Conservation (phyloP, 2,113 vertebrate genomes). For the Malurus melanocephalus region DNA sequence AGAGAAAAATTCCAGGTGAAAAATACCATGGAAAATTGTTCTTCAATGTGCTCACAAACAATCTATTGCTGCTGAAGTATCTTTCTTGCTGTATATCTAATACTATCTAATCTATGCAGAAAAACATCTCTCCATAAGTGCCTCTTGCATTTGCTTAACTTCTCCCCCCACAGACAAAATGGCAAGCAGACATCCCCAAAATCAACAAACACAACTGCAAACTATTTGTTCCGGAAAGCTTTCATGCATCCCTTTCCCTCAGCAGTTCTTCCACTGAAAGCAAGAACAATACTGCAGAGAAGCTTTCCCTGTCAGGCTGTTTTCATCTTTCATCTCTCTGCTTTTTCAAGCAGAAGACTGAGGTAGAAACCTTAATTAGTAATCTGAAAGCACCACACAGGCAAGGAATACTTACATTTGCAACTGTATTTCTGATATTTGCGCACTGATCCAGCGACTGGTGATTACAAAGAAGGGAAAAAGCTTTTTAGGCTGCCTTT, state of each 20-base stretch:
- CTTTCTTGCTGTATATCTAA: not conserved
- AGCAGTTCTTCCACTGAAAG: constrained; percentile 9
- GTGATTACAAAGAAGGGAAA: constrained; percentile 6
- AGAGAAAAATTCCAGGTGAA: not conserved
- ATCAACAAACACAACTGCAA: not conserved
- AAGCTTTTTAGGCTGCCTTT: constrained; percentile 32
- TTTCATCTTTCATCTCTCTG: constrained; percentile 46
- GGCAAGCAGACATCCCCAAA: not conserved
- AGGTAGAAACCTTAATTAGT: constrained; percentile 5
- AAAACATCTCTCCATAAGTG: not conserved
- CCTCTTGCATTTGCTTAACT: not conserved
- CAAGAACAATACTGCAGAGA: constrained; percentile 28
- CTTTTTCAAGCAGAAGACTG: constrained; percentile 4
- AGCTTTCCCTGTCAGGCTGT: constrained; percentile 12
- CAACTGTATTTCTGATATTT: constrained; percentile 7
- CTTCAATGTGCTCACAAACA: not conserved
- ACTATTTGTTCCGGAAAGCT: not conserved
- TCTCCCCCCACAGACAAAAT: not conserved
- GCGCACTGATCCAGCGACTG: constrained; percentile 28
- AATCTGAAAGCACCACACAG: not conserved
- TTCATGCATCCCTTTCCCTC: not conserved
- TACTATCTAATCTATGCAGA: not conserved
- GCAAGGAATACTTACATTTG: constrained; percentile 71
- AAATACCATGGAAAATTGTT: not conserved
- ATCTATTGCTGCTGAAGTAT: not conserved